Conservation (phyloP, 2,797 vertebrate genomes). For the Oryzias dopingdopingensis region DNA sequence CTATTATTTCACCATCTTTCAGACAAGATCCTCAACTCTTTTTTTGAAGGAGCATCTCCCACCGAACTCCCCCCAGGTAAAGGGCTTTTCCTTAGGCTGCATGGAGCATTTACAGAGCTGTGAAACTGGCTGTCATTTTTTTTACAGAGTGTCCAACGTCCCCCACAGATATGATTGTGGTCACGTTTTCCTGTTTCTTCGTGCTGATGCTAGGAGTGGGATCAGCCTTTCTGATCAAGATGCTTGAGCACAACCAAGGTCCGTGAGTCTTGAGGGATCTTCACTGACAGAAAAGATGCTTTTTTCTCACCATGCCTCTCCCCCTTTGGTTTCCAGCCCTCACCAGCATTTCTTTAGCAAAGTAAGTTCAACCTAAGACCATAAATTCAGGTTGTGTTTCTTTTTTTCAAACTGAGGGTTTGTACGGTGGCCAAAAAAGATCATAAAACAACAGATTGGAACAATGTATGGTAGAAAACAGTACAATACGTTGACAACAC, state of each 20-base stretch:
- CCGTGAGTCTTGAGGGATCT: not conserved
- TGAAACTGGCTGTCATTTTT: conserved; percentile 3
- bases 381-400: not conserved
- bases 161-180: conserved; percentile 47
- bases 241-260: conserved; percentile 44
- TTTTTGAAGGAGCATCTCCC: conserved; percentile 11
- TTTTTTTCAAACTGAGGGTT: not conserved
- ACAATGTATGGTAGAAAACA: too few relatives aligned
- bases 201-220: conserved; percentile 48
- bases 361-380: conserved; percentile 31
- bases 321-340: conserved; percentile 26
- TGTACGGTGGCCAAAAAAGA: not conserved
- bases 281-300: not conserved
- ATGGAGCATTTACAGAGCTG: too few relatives aligned
- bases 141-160: conserved; percentile 34
- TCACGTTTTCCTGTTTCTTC: conserved; percentile 69
- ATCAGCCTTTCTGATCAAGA: conserved; percentile 40
- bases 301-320: not conserved
- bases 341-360: not conserved
- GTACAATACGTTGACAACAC: too few relatives aligned
- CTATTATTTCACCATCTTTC: conserved; percentile 16
- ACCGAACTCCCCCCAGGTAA: conserved; percentile 46
- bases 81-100: not conserved
- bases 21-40: conserved; percentile 30
- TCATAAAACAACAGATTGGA: too few relatives aligned